Base-by-base conservation (phyloP, 2,113 vertebrate genomes). In the Chionomys nivalis region DNA sequence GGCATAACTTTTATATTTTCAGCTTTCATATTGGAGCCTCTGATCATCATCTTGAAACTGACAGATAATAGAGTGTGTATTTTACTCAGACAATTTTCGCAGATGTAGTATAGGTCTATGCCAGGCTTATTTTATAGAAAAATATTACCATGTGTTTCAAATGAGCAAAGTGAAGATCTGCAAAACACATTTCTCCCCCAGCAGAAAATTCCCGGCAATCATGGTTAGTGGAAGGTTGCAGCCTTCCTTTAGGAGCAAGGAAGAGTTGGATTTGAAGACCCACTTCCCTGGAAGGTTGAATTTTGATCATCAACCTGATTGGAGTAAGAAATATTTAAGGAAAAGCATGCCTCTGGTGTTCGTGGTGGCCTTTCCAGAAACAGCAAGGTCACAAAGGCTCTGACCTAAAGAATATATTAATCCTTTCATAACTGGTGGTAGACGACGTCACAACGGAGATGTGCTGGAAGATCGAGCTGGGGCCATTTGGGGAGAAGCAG, bases 161-260 rank as follows among this genome's bases (percentile, higher is more conserved):
- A 95, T 85, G 55, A 94, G 78, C 47, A 75, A 5, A 39, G 42
- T 44, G 28, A 91, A 52, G 9, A 75, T 23, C 73, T 89, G 42
- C 72, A 86, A 96, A 90, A 95, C 44, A 78, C 78, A 92, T 97
- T 95, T 92, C 36, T 77, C 33, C 12, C 28, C 3, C 0, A 96
- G 21, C 89, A 49, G 21, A 79, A 76, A 92, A 91, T 66, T 86
- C 21, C 58, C 44, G 11, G 36, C 49, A 94, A 47, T 42, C 79
- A 12, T 73, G 23, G 49, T 77, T 96, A 81, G 23, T 82, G 87
- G 36, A 87, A 94, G 44, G 28, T 81, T 28, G 12, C 63, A 82
- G 81, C 65, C 87, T 86, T 94, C 61, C 87, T 82, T 77, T 92
- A 52, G 42, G 16, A 90, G 83, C 70, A 70, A 85, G 39, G 16